Evolutionary conservation across 2,797 vertebrate genomes (phyloP).

Genomic region (Melanotaenia maccullochi): DNA sequence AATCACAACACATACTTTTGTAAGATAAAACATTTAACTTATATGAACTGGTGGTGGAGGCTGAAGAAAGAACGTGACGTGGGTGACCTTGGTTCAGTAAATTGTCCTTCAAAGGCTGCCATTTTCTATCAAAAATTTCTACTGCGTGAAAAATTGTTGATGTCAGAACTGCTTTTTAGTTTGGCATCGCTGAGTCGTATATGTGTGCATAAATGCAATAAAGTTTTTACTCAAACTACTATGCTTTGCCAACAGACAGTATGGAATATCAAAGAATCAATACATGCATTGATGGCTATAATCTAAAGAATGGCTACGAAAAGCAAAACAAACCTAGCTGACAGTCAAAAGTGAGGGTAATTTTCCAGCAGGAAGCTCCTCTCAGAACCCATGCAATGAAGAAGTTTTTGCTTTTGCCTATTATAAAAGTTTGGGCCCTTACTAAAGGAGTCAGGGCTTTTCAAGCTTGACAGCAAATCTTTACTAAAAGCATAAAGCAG

Average conservation of each 20-base stretch:
- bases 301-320: slow-evolving; percentile 9
- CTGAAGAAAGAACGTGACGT: slow-evolving; percentile 16
- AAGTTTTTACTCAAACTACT: neutral
- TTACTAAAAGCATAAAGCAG: slow-evolving; percentile 82
- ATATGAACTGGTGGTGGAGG: slow-evolving; percentile 41
- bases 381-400: slow-evolving; percentile 39
- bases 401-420: slow-evolving; percentile 54
- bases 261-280: neutral
- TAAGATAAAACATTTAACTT: slow-evolving; percentile 51
- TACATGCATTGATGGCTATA: neutral
- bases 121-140: slow-evolving; percentile 9
- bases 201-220: neutral
- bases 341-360: slow-evolving; percentile 41
- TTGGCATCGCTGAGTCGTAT: neutral
- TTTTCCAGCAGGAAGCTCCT: slow-evolving; percentile 38
- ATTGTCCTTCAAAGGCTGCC: slow-evolving; percentile 3
- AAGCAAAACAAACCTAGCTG: slow-evolving; percentile 34
- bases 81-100: slow-evolving; percentile 23
- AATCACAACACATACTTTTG: neutral
- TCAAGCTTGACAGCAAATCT: slow-evolving; percentile 81
- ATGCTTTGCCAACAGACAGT: slow-evolving; percentile 11
- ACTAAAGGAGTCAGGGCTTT: slow-evolving; percentile 45
- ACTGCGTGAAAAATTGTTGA: slow-evolving; percentile 13
- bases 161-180: neutral
- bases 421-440: slow-evolving; percentile 65